Conservation (phyloP, 2,113 vertebrate genomes). For the Sinocyclocheilus anophthalmus region DNA sequence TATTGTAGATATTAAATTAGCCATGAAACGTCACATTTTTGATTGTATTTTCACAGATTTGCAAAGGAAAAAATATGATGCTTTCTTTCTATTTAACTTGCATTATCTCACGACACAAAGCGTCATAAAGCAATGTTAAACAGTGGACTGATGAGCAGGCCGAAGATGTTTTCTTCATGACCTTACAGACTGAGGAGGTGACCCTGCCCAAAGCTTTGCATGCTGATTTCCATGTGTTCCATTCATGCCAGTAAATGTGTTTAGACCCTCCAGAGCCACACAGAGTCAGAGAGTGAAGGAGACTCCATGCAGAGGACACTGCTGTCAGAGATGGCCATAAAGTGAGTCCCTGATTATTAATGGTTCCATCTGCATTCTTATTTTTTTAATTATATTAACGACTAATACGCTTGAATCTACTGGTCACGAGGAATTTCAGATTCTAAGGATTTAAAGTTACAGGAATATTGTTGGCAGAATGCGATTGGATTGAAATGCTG, state of each 20-base stretch:
- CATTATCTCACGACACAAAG: not conserved
- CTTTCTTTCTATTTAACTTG: not conserved
- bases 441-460: not conserved
- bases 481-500: not conserved
- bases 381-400: not conserved
- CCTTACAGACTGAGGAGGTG: conserved; percentile 53
- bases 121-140: not conserved
- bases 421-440: conserved; percentile 2
- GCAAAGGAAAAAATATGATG: not conserved
- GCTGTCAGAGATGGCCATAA: conserved; percentile 76
- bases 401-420: not conserved
- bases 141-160: not conserved
- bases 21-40: not conserved
- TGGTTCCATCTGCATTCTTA: conserved; percentile 4
- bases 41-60: not conserved
- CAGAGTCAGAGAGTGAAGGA: conserved; percentile 52
- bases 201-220: conserved; percentile 75
- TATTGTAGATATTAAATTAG: not conserved
- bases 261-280: conserved; percentile 70
- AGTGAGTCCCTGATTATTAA: conserved; percentile 75
- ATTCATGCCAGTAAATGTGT: conserved; percentile 68
- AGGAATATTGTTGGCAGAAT: not conserved
- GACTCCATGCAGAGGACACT: conserved; percentile 63
- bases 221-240: conserved; percentile 81
- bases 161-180: conserved; percentile 49